A percentile compares a stretch with the other conserved stretches of the same genome.
Evolutionary conservation across 2,888 invertebrate species (phyloP).

Genomic region (Chirona hameri): DNA sequence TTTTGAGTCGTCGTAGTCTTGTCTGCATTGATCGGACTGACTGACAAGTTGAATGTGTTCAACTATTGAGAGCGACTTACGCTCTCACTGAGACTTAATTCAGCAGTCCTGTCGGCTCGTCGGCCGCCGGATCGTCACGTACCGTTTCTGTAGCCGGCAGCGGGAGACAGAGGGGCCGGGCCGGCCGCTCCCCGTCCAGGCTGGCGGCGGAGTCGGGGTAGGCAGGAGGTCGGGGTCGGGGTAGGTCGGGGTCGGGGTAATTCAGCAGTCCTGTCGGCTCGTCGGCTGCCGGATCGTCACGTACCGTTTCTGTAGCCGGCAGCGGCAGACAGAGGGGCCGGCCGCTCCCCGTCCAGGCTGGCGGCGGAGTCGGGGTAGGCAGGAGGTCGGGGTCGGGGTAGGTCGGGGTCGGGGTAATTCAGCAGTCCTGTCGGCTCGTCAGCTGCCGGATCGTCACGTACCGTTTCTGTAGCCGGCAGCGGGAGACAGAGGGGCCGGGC

Average conservation of each 20-base stretch:
- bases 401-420: not conserved
- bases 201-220: not conserved
- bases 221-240: too few relatives aligned
- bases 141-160: not conserved
- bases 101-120: too few relatives aligned
- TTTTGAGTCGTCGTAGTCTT: too few relatives aligned
- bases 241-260: not conserved
- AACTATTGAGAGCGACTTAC: too few relatives aligned
- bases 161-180: not conserved
- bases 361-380: not conserved
- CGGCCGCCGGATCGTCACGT: too few relatives aligned
- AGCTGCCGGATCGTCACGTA: too few relatives aligned
- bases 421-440: too few relatives aligned
- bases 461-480: not conserved
- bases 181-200: not conserved
- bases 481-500: not conserved
- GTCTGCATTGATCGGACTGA: too few relatives aligned
- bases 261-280: too few relatives aligned
- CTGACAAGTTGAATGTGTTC: too few relatives aligned
- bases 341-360: not conserved
- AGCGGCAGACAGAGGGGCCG: not conserved
- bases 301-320: not conserved
- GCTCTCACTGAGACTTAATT: too few relatives aligned
- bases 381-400: too few relatives aligned
- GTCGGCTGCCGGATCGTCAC: not conserved